phyloP scores from a whole-genome alignment of 2,888 invertebrate genomes.

The Linhomoeus sp. region DNA sequence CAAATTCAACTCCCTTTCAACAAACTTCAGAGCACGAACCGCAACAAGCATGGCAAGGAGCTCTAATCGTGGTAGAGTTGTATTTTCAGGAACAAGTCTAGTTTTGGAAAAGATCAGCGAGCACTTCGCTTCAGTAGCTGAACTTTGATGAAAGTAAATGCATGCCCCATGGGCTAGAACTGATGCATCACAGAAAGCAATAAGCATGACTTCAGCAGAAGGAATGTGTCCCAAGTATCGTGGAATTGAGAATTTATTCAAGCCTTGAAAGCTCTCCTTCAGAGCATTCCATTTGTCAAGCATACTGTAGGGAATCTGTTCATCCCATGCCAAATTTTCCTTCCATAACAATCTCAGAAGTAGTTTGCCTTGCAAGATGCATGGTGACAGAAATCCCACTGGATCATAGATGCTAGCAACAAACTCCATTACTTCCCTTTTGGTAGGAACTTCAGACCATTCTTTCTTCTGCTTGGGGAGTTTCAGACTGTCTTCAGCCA shows the following conservation, averaged over 20 bases:
- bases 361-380: slow-evolving; percentile 13
- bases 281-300: background rate
- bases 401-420: slow-evolving; percentile 18
- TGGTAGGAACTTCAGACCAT: slow-evolving; percentile 9
- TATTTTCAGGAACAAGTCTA: no score
- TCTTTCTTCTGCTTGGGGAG: background rate
- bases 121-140: no score
- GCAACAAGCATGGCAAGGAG: no score
- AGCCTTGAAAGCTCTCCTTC: background rate
- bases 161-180: slow-evolving; percentile 7
- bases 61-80: no score
- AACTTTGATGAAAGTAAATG: slow-evolving; percentile 4
- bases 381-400: slow-evolving; percentile 14
- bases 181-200: slow-evolving; percentile 9
- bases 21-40: no score
- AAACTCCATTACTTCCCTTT: slow-evolving; percentile 11
- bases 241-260: background rate
- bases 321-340: slow-evolving; percentile 15
- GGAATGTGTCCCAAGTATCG: background rate
- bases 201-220: background rate
- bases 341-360: slow-evolving; percentile 15
- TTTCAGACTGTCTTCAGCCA: background rate
- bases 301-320: slow-evolving; percentile 7
- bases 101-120: no score
- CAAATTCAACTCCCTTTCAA: no score